Percentiles rank a stretch among this genome's conserved stretches.
Conservation (phyloP, 2,113 vertebrate genomes). For the Leptodactylus fuscus region DNA sequence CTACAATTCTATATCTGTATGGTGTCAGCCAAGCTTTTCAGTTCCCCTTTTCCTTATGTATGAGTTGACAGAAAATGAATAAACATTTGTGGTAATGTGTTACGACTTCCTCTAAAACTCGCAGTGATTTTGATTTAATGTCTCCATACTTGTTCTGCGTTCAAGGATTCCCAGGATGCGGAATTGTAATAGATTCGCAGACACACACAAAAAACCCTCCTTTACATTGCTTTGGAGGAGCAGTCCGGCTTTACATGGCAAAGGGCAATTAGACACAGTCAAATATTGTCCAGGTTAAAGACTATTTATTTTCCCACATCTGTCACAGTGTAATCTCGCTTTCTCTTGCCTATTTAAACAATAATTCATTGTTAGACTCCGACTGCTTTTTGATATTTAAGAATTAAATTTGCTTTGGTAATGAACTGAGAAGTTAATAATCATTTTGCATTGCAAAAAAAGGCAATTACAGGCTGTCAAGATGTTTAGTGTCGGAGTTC, state of each 20-base stretch:
- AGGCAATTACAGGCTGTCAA: constrained; percentile 64
- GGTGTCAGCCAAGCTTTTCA: neutral
- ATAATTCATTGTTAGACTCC: constrained; percentile 69
- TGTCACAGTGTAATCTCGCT: constrained; percentile 71
- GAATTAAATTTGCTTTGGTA: constrained; percentile 76
- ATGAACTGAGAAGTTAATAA: constrained; percentile 73
- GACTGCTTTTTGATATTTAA: constrained; percentile 67
- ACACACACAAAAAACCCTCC: constrained; percentile 10
- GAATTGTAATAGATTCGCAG: constrained; percentile 51
- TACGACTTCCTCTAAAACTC: constrained; percentile 13
- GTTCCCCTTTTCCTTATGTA: neutral
- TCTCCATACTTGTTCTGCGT: neutral
- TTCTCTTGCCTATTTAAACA: constrained; percentile 72
- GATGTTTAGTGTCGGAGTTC: constrained; percentile 31
- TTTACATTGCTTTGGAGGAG: constrained; percentile 26
- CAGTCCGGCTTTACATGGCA: constrained; percentile 54
- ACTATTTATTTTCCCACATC: constrained; percentile 74
- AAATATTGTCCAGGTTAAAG: constrained; percentile 74
- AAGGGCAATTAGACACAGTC: constrained; percentile 74
- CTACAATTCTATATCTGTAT: neutral
- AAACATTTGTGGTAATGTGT: constrained; percentile 52
- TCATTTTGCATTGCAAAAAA: constrained; percentile 72
- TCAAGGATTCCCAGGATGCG: constrained; percentile 48
- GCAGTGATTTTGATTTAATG: constrained; percentile 38
- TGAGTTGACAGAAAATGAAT: constrained; percentile 36